Evolutionary conservation across 2,797 vertebrate species (phyloP).

Genomic region (Botia almorhae): DNA sequence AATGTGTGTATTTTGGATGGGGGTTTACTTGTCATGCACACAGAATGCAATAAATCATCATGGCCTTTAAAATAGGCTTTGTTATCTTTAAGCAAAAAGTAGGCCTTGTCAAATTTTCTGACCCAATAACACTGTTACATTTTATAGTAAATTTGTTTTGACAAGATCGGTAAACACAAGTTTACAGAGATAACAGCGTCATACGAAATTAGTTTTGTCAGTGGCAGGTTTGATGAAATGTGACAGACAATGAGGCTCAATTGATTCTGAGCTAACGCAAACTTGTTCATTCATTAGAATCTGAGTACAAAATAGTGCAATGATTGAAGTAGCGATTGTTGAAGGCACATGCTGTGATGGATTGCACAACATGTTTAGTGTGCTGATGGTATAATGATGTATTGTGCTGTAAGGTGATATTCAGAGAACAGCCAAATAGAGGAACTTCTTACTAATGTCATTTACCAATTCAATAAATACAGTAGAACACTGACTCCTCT

Average conservation of each 20-base stretch:
- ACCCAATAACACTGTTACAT: background rate
- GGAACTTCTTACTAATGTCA: constrained; percentile 19
- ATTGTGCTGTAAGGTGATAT: constrained; percentile 22
- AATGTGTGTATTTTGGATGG: too few relatives aligned
- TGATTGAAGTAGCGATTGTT: background rate
- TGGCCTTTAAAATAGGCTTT: too few relatives aligned
- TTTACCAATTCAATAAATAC: constrained; percentile 36
- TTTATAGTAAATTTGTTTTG: background rate
- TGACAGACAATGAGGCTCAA: constrained; percentile 34
- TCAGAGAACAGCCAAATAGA: constrained; percentile 18
- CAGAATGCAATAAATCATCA: too few relatives aligned
- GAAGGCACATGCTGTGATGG: background rate
- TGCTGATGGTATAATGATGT: constrained; percentile 23
- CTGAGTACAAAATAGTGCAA: background rate
- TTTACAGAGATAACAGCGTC: background rate
- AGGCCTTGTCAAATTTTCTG: background rate
- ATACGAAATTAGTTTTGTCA: constrained; percentile 31
- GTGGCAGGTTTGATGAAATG: constrained; percentile 8
- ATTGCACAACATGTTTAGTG: constrained; percentile 22
- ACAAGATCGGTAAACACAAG: background rate
- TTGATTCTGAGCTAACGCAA: constrained; percentile 20
- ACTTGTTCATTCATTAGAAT: constrained; percentile 17
- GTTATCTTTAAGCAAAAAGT: too few relatives aligned
- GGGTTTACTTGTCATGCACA: too few relatives aligned
- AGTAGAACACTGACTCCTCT: constrained; percentile 24